Conservation (phyloP, 2,113 vertebrate species). For the Rhadina sibilatrix region DNA sequence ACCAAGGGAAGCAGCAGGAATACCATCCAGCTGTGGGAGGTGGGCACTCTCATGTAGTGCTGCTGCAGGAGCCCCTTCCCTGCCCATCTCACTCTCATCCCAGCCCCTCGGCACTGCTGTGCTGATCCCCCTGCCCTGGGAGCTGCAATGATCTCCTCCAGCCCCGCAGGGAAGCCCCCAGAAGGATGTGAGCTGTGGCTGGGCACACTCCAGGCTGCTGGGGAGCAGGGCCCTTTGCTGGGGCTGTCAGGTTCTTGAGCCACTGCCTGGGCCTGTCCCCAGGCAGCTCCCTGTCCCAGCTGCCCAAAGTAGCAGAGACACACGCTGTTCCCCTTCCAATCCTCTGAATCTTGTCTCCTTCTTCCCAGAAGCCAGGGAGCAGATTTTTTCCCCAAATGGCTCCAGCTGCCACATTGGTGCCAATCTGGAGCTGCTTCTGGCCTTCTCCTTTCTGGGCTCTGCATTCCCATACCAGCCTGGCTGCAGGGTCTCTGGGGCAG, state of each 20-base stretch:
- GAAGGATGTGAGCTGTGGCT: not conserved
- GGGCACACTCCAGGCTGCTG: fast-evolving
- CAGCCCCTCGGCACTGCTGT: not conserved
- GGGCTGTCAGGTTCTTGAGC: not conserved
- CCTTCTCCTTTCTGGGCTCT: not conserved
- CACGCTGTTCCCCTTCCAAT: fast-evolving
- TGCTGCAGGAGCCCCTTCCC: not conserved
- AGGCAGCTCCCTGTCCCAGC: not conserved
- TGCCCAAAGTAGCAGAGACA: not conserved
- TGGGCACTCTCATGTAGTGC: too few relatives aligned
- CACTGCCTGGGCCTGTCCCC: not conserved
- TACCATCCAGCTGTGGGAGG: not conserved
- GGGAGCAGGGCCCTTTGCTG: not conserved
- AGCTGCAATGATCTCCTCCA: not conserved
- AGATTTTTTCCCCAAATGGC: not conserved
- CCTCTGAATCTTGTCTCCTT: not conserved
- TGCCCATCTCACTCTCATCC: not conserved
- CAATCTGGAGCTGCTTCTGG: not conserved
- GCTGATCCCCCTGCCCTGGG: fast-evolving
- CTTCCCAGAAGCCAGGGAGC: not conserved
- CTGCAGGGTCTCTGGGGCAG: not conserved
- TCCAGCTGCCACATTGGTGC: not conserved
- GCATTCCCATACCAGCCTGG: not conserved
- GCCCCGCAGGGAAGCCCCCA: fast-evolving
- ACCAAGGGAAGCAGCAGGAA: not conserved